Evolutionary conservation across 2,113 vertebrate genomes (phyloP).

Genomic region (Rynchops niger): DNA sequence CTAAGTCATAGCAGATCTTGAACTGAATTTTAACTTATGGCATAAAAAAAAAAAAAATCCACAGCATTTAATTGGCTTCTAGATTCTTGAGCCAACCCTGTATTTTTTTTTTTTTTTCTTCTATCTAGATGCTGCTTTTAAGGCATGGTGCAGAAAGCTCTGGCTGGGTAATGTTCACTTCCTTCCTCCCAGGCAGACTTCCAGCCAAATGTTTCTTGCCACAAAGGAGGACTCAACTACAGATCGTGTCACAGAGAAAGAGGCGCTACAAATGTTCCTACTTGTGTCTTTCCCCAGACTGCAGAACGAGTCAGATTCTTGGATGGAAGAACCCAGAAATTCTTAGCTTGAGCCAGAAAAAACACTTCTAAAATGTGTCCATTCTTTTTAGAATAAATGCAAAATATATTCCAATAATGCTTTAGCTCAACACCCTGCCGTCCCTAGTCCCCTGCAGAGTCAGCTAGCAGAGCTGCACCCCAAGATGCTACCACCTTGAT

Average conservation of each 20-base stretch:
- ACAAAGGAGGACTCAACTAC: background rate
- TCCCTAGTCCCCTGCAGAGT: background rate
- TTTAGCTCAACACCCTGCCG: background rate
- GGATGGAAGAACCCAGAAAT: background rate
- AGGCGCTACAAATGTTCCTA: background rate
- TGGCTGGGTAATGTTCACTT: background rate
- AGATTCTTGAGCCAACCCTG: background rate
- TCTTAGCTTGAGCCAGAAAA: background rate
- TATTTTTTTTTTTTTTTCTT: background rate
- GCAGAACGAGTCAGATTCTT: constrained; percentile 8
- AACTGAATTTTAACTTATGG: background rate
- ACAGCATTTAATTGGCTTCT: background rate
- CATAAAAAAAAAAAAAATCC: background rate
- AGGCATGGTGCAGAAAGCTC: background rate
- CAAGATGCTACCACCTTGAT: rapidly evolving
- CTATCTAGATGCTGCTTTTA: background rate
- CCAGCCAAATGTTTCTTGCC: background rate
- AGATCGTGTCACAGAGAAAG: background rate
- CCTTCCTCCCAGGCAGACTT: background rate
- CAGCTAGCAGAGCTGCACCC: background rate
- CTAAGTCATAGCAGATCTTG: background rate
- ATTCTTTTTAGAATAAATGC: background rate
- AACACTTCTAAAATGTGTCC: background rate
- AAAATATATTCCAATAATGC: background rate
- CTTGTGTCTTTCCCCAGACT: background rate